Percentiles rank a stretch among this genome's conserved stretches.
Evolutionary conservation across 2,113 vertebrate species (phyloP).

Genomic region (Lamprotornis superbus): DNA sequence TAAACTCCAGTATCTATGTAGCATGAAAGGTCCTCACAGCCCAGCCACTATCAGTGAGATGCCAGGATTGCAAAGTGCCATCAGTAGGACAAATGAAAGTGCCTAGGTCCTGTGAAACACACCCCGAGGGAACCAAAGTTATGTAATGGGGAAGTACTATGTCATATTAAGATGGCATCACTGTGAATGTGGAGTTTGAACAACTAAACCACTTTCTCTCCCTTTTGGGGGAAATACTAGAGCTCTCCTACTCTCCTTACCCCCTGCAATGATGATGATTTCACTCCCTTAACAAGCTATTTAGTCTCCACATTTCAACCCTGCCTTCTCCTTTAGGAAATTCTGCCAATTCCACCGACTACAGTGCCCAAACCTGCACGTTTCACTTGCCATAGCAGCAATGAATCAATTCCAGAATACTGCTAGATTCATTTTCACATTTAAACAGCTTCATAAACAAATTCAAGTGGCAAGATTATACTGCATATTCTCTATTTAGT

Average conservation of each 20-base stretch:
- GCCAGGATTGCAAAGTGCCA: neutral
- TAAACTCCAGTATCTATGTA: neutral
- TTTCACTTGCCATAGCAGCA: neutral
- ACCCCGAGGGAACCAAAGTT: neutral
- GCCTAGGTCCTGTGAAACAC: neutral
- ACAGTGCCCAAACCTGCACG: neutral
- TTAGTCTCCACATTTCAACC: neutral
- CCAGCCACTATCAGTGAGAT: neutral
- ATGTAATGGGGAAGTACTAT: rapidly evolving
- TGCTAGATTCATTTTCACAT: neutral
- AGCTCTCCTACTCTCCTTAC: neutral
- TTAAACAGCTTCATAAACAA: neutral
- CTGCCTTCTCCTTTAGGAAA: neutral
- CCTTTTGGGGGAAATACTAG: neutral
- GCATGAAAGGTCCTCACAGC: neutral
- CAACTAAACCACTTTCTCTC: neutral
- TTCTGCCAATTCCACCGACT: neutral
- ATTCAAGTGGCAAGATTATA: neutral
- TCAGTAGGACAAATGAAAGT: neutral
- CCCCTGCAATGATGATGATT: neutral
- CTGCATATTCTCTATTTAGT: neutral
- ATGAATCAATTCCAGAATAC: neutral
- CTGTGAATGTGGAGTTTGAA: neutral
- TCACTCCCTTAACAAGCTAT: neutral
- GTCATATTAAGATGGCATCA: neutral